Conservation (phyloP, 2,797 vertebrate genomes). For the Rhynchonycteris naso region DNA sequence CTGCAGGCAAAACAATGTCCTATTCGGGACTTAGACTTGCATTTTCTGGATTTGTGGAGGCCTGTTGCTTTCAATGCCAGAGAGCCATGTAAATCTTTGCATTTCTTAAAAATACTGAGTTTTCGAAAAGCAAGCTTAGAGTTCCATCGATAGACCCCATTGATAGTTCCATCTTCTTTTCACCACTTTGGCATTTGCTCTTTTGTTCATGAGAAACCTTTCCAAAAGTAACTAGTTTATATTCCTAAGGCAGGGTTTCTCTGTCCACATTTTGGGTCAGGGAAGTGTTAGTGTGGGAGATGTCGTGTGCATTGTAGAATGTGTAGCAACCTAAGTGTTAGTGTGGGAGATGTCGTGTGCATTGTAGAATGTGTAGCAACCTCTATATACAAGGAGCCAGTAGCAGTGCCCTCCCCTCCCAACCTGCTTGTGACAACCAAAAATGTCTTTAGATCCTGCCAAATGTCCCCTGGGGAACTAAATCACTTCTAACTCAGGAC, state of each 20-base stretch:
- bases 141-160: neutral
- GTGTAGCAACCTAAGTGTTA: neutral
- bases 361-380: neutral
- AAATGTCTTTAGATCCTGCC: neutral
- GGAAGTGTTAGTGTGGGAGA: neutral
- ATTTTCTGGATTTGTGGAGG: neutral
- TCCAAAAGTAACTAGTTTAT: neutral
- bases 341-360: neutral
- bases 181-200: neutral
- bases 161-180: neutral
- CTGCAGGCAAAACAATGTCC: constrained; percentile 46
- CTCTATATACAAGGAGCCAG: neutral
- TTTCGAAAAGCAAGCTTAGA: neutral
- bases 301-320: neutral
- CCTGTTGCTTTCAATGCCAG: neutral
- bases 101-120: neutral
- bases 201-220: neutral
- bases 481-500: neutral
- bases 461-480: neutral
- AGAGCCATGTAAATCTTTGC: neutral
- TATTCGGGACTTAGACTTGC: constrained; percentile 28
- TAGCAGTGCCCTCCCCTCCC: neutral
- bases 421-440: neutral
- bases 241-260: neutral
- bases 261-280: neutral